These are phyloP conservation scores for Brachirus orientalis DNA, from an alignment of 2,113 vertebrate genomes.

Conservation along the genomic window DNA sequence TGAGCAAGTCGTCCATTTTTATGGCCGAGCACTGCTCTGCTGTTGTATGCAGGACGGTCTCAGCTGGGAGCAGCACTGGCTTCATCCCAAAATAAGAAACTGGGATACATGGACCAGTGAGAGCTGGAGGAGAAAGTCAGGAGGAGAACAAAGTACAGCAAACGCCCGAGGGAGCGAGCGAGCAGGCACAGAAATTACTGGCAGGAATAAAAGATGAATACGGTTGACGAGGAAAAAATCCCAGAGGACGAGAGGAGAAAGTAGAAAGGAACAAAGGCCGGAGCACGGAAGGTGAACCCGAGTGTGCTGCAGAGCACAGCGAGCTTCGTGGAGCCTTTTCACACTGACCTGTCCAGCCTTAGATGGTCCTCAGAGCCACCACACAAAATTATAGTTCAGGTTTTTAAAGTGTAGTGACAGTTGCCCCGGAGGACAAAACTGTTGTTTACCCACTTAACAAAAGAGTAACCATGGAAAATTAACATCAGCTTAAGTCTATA, in stretches of 20 bases:
- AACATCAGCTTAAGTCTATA: too few species aligned
- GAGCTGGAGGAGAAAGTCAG: conserved; percentile 35
- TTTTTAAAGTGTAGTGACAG: too few species aligned
- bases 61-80: conserved; percentile 62
- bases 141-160: conserved; percentile 51
- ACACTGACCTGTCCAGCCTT: conserved; percentile 46
- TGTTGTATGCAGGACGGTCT: conserved; percentile 50
- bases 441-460: too few species aligned
- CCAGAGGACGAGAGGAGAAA: conserved; percentile 43
- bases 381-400: too few species aligned
- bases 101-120: conserved; percentile 55
- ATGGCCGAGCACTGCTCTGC: conserved; percentile 38
- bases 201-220: conserved; percentile 64
- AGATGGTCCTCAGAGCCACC: conserved; percentile 13
- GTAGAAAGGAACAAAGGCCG: conserved; percentile 48
- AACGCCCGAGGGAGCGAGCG: conserved; percentile 56
- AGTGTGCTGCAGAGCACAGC: conserved; percentile 24
- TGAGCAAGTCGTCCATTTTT: conserved; percentile 61
- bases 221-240: conserved; percentile 43
- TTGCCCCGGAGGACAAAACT: too few species aligned
- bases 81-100: conserved; percentile 65
- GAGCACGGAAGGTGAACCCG: conserved; percentile 27
- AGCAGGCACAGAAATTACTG: conserved; percentile 61
- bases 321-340: conserved; percentile 6
- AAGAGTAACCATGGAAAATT: too few species aligned